Evolutionary conservation across 2,888 invertebrate species (phyloP).

Genomic region (Drosophila helvetica): DNA sequence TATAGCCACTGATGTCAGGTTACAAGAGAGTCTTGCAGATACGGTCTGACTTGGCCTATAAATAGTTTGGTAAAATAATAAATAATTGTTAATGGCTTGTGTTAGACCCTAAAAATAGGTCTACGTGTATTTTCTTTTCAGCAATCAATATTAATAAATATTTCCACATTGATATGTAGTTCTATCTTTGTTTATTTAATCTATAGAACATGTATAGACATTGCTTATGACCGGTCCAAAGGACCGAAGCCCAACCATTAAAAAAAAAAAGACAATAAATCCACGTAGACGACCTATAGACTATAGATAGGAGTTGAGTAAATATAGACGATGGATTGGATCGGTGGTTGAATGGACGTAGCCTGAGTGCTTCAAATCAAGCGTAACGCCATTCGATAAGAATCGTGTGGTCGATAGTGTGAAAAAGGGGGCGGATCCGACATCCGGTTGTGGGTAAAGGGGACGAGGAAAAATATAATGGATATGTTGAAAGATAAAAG

Average conservation of each 20-base stretch:
- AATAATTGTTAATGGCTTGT: neutral
- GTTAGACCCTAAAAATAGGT: neutral
- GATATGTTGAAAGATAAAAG: neutral
- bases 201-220: neutral
- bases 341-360: neutral
- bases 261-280: slow-evolving; percentile 1
- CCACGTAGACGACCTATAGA: slow-evolving; percentile 13
- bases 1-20: neutral
- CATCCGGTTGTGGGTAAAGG: neutral
- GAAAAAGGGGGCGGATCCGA: neutral
- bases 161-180: neutral
- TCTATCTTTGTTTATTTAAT: neutral
- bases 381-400: slow-evolving; percentile 4
- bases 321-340: neutral
- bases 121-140: neutral
- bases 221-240: slow-evolving; percentile 1
- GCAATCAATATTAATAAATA: neutral
- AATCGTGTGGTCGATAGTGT: slow-evolving; percentile 4
- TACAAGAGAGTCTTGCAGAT: neutral
- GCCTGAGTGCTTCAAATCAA: neutral
- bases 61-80: neutral
- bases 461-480: neutral
- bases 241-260: neutral
- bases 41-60: neutral
- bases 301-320: slow-evolving; percentile 18